Percentiles rank a stretch among this genome's conserved stretches.
phyloP scores from a whole-genome alignment of 2,113 vertebrate species.

The Euleptes europaea region DNA sequence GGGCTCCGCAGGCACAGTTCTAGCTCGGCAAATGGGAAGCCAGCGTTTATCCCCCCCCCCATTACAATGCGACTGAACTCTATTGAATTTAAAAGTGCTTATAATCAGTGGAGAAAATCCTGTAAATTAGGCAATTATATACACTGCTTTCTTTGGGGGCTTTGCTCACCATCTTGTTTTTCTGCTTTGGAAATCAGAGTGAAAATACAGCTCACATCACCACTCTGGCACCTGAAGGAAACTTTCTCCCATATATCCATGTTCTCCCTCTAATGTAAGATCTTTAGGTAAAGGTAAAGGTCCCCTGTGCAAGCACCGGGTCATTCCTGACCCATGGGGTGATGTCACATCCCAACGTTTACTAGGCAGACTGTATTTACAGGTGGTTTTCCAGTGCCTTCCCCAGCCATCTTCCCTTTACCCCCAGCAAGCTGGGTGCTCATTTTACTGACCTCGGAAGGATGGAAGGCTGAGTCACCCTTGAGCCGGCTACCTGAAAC shows the following conservation, averaged over 20 bases:
- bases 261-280: background rate
- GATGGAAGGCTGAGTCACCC: too few species aligned
- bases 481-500: too few species aligned
- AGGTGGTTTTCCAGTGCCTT: too few species aligned
- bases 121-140: constrained; percentile 72
- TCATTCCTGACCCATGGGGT: too few species aligned
- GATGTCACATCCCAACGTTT: too few species aligned
- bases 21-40: constrained; percentile 28
- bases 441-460: too few species aligned
- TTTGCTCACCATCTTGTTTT: constrained; percentile 63
- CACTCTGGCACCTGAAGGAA: background rate
- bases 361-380: too few species aligned
- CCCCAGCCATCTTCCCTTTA: too few species aligned
- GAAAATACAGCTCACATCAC: constrained; percentile 44
- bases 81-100: constrained; percentile 70
- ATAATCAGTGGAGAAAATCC: constrained; percentile 69
- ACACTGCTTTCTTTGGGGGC: constrained; percentile 61
- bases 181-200: constrained; percentile 61
- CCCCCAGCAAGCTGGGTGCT: too few species aligned
- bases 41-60: background rate
- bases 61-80: constrained; percentile 58
- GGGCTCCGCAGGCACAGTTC: constrained; percentile 16
- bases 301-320: too few species aligned
- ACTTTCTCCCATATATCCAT: background rate
- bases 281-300: too few species aligned